A percentile compares a stretch with the other conserved stretches of the same genome.
phyloP scores from a whole-genome alignment of 2,113 vertebrate genomes.

The Petrocephalus zakoni region DNA sequence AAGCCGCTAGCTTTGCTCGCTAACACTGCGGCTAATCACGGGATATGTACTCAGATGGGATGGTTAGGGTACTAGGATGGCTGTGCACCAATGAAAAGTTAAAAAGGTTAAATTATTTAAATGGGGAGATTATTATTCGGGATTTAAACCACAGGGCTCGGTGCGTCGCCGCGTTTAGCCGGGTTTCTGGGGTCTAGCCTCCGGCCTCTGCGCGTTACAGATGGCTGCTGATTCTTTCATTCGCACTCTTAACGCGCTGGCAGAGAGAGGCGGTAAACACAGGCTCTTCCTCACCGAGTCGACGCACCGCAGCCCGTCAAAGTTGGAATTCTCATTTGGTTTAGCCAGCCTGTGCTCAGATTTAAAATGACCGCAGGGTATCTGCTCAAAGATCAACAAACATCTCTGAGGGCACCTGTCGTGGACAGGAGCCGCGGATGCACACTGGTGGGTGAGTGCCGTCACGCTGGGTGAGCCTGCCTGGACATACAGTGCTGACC shows the following conservation, averaged over 20 bases:
- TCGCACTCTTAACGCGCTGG: conserved; percentile 36
- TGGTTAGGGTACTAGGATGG: conserved; percentile 30
- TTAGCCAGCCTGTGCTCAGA: background rate
- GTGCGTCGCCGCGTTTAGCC: conserved; percentile 50
- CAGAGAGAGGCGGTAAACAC: conserved; percentile 46
- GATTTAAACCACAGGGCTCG: conserved; percentile 40
- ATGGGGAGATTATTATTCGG: conserved; percentile 42
- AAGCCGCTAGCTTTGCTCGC: conserved; percentile 29
- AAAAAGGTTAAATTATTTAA: conserved; percentile 58
- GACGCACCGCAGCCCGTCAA: conserved; percentile 34
- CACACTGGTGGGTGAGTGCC: background rate
- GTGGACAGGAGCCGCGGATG: background rate
- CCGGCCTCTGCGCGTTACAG: conserved; percentile 54
- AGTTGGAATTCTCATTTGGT: conserved; percentile 24
- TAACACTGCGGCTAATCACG: conserved; percentile 30
- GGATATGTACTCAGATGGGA: conserved; percentile 35
- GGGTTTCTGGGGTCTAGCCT: conserved; percentile 49
- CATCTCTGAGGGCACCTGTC: background rate
- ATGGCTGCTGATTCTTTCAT: conserved; percentile 56
- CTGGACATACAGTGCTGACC: background rate
- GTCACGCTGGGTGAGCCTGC: background rate
- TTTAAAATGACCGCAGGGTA: background rate
- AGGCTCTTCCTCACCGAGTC: conserved; percentile 1
- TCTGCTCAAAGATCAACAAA: background rate
- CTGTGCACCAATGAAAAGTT: conserved; percentile 31